phyloP scores from a whole-genome alignment of 2,888 invertebrate species.

The Dromius quadrimaculatus region DNA sequence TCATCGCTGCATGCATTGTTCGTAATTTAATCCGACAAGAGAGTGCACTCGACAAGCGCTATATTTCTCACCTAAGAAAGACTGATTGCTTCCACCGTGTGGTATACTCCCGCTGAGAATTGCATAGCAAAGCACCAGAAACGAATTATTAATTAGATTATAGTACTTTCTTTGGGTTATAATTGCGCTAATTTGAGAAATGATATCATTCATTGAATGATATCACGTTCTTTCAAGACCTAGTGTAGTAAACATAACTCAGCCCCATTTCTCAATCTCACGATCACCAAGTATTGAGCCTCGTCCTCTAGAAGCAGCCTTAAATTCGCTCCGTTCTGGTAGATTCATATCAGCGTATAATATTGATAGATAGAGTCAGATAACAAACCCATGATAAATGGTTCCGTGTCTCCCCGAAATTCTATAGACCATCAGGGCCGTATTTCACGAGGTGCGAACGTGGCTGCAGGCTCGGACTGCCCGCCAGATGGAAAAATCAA shows the following conservation, averaged over 20 bases:
- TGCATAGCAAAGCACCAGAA: too few species aligned
- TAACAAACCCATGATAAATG: constrained; percentile 58
- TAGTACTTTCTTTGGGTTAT: too few species aligned
- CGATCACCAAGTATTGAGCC: too few species aligned
- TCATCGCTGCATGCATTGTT: constrained; percentile 37
- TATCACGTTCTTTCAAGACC: too few species aligned
- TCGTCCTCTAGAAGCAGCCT: too few species aligned
- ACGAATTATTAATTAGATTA: too few species aligned
- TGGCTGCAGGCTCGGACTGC: constrained; percentile 35
- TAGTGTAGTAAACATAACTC: too few species aligned
- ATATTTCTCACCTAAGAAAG: constrained; percentile 35
- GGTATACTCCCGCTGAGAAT: too few species aligned
- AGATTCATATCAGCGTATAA: constrained; percentile 57
- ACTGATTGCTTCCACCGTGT: constrained; percentile 24
- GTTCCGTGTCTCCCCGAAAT: constrained; percentile 57
- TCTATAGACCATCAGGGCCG: constrained; percentile 56
- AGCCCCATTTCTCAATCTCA: too few species aligned
- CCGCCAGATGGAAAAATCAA: not conserved
- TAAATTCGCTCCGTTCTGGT: constrained; percentile 18
- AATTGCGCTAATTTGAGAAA: too few species aligned
- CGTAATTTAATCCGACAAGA: constrained; percentile 31
- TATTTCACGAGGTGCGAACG: constrained; percentile 58
- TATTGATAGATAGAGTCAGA: constrained; percentile 58
- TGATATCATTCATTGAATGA: too few species aligned
- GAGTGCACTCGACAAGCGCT: constrained; percentile 33